These are phyloP conservation scores for Malurus alboscapulatus DNA, from an alignment of 2,113 vertebrate genomes.

Conservation along the genomic window DNA sequence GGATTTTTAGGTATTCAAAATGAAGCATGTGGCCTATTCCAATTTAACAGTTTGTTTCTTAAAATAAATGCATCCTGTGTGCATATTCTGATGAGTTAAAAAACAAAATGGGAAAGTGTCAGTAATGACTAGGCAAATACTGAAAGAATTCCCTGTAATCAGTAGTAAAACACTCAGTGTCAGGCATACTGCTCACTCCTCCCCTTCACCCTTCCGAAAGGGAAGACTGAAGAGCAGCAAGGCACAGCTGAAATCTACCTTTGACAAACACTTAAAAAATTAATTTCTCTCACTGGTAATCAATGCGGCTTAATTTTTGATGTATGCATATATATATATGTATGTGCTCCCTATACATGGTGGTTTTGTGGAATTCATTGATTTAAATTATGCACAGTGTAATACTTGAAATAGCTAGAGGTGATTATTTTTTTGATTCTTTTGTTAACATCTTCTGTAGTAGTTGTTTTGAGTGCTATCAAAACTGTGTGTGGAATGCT, in stretches of 20 bases:
- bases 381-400: neutral
- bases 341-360: neutral
- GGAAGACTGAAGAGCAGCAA: neutral
- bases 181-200: neutral
- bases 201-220: neutral
- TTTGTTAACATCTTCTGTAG: neutral
- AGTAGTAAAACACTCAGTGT: neutral
- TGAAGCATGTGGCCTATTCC: rapidly evolving
- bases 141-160: neutral
- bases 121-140: neutral
- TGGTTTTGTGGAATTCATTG: neutral
- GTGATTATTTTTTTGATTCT: neutral
- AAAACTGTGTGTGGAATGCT: neutral
- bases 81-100: neutral
- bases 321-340: neutral
- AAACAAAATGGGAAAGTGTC: neutral
- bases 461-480: neutral
- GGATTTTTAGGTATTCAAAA: neutral
- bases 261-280: neutral
- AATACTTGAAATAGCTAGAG: neutral
- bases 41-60: neutral
- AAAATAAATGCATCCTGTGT: neutral
- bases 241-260: neutral
- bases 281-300: neutral
- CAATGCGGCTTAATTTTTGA: neutral